Percentiles rank a stretch among this genome's conserved stretches.
These are phyloP conservation scores for Ichneumoninae sp. DNA, from an alignment of 2,888 invertebrate species.

Conservation along the genomic window DNA sequence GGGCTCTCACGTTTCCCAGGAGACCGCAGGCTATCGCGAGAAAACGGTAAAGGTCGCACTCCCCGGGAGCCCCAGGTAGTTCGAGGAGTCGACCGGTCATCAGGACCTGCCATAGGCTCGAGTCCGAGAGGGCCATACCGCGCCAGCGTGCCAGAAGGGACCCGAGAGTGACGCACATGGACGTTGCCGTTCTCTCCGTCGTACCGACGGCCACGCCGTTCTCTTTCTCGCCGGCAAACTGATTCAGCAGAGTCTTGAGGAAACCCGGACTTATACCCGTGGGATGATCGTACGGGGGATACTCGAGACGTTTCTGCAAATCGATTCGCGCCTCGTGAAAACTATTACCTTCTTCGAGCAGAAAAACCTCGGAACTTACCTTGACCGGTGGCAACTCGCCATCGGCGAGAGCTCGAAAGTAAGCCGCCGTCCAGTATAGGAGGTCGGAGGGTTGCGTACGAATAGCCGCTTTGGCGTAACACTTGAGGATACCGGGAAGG, in stretches of 20 bases:
- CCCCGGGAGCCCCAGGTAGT: slow-evolving; percentile 47
- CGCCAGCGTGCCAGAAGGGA: slow-evolving; percentile 76
- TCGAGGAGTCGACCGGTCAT: slow-evolving; percentile 73
- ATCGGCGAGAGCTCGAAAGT: slow-evolving; percentile 91
- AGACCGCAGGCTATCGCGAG: slow-evolving; percentile 80
- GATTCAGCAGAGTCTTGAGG: slow-evolving; percentile 90
- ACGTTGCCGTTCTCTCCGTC: slow-evolving; percentile 41
- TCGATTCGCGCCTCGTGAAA: neutral
- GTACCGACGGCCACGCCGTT: slow-evolving; percentile 78
- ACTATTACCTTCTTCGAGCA: neutral
- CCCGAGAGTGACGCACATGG: slow-evolving; percentile 67
- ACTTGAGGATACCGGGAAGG: slow-evolving; percentile 92
- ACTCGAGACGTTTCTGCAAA: slow-evolving; percentile 86
- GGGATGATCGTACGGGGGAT: slow-evolving; percentile 88
- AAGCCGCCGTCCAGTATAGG: slow-evolving; percentile 91
- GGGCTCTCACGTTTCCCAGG: slow-evolving; percentile 76
- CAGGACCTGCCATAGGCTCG: slow-evolving; percentile 77
- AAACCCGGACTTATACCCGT: slow-evolving; percentile 92
- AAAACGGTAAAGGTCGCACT: slow-evolving; percentile 77
- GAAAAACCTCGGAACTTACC: slow-evolving; percentile 80
- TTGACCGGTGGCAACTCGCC: slow-evolving; percentile 92
- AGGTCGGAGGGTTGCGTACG: slow-evolving; percentile 95
- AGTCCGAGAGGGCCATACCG: slow-evolving; percentile 75
- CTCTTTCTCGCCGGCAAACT: slow-evolving; percentile 83
- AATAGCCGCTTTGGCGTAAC: slow-evolving; percentile 95